These are phyloP conservation scores for Caloenas nicobarica DNA, from an alignment of 2,113 vertebrate genomes.

Conservation along the genomic window DNA sequence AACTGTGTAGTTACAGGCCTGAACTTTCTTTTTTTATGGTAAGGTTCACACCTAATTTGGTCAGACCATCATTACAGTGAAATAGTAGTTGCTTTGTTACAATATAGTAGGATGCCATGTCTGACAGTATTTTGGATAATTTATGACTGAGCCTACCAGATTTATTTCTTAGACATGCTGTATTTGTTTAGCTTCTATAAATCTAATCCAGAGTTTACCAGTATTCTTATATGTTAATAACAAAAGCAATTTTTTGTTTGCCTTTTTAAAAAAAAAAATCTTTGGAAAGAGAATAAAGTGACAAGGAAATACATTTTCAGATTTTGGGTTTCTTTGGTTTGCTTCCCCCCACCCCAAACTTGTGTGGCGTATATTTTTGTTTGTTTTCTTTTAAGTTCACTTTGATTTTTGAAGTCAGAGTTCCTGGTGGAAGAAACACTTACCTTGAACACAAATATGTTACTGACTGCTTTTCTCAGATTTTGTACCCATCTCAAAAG, in stretches of 20 bases:
- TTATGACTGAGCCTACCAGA: not conserved
- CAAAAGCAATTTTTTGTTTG: not conserved
- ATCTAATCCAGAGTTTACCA: not conserved
- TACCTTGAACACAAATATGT: not conserved
- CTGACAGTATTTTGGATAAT: not conserved
- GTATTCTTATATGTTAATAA: not conserved
- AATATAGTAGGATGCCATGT: not conserved
- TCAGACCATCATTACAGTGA: not conserved
- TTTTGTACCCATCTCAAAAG: not conserved
- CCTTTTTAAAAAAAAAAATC: not conserved
- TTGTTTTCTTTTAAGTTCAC: not conserved
- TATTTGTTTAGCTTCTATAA: not conserved
- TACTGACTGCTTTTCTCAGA: not conserved
- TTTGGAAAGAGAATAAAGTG: not conserved
- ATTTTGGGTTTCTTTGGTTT: not conserved
- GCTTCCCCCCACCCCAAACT: not conserved
- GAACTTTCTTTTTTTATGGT: not conserved
- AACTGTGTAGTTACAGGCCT: not conserved
- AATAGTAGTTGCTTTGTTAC: not conserved
- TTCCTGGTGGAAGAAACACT: not conserved
- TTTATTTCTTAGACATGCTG: not conserved
- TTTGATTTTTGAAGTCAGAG: not conserved
- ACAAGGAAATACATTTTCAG: not conserved
- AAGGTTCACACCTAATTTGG: not conserved
- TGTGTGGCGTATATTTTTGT: not conserved